Evolutionary conservation across 2,888 invertebrate species (phyloP).

Genomic region (Athalia cordata): DNA sequence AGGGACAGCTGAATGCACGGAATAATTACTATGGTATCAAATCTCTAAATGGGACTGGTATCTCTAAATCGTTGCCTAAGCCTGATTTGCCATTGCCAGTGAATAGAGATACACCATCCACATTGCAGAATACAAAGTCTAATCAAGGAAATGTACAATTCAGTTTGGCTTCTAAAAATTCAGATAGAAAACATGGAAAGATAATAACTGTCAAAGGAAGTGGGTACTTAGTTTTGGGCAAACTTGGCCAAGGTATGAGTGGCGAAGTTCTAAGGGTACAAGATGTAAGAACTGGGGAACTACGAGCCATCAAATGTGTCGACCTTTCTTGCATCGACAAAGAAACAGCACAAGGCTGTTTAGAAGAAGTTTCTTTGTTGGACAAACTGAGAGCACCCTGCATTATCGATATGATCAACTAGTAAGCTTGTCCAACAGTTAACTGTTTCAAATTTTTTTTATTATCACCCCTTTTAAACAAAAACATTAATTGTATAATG

Average conservation of each 20-base stretch:
- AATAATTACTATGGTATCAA: constrained; percentile 12
- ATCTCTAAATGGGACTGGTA: neutral
- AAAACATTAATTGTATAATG: no score
- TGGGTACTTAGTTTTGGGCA: constrained; percentile 83
- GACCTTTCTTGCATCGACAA: constrained; percentile 83
- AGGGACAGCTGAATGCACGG: neutral
- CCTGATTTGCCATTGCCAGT: neutral
- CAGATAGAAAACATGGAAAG: constrained; percentile 63
- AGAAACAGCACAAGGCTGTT: constrained; percentile 84
- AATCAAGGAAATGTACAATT: constrained; percentile 46
- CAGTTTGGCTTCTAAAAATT: constrained; percentile 43
- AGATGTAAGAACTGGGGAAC: constrained; percentile 79
- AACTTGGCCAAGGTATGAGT: constrained; percentile 92
- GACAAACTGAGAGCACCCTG: constrained; percentile 87
- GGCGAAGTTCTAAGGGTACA: constrained; percentile 86
- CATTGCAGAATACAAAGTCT: neutral
- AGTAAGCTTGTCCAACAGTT: constrained; percentile 80
- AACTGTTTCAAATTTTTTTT: neutral
- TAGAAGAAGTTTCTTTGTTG: constrained; percentile 92
- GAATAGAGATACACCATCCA: neutral
- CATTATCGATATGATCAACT: constrained; percentile 90
- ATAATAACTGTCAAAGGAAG: constrained; percentile 81
- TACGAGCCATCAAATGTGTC: constrained; percentile 89
- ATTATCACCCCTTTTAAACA: no score
- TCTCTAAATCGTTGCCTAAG: neutral